phyloP scores from a whole-genome alignment of 2,113 vertebrate genomes.

The Bufo gargarizans region DNA sequence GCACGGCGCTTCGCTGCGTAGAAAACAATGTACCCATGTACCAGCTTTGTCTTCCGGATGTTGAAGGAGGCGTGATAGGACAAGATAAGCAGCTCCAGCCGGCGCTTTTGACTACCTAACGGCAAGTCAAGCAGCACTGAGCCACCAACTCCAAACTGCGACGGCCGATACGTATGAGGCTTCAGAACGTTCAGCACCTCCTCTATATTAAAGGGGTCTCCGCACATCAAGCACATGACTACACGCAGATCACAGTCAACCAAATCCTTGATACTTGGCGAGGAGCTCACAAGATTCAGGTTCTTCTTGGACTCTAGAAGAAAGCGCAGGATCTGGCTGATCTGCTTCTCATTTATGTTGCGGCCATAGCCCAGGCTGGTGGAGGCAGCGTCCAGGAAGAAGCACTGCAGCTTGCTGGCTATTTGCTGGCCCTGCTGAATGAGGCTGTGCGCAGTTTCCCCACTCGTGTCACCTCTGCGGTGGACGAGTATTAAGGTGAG shows the following conservation, averaged over 20 bases:
- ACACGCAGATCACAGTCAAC: slow-evolving; percentile 85
- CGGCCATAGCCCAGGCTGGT: slow-evolving; percentile 87
- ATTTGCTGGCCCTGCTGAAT: slow-evolving; percentile 91
- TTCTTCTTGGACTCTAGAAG: slow-evolving; percentile 85
- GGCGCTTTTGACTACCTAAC: slow-evolving; percentile 81
- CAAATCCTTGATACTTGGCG: slow-evolving; percentile 80
- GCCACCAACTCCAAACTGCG: slow-evolving; percentile 70
- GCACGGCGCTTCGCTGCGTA: slow-evolving; percentile 89
- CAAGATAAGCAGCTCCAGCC: slow-evolving; percentile 84
- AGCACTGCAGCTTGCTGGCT: slow-evolving; percentile 86
- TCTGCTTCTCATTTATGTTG: slow-evolving; percentile 89
- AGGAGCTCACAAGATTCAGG: slow-evolving; percentile 72
- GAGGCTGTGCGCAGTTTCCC: slow-evolving; percentile 90
- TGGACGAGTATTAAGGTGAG: slow-evolving; percentile 87
- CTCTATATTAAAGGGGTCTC: slow-evolving; percentile 84
- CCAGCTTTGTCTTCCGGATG: slow-evolving; percentile 84
- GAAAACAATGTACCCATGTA: slow-evolving; percentile 92
- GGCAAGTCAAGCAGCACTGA: slow-evolving; percentile 84
- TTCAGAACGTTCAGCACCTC: slow-evolving; percentile 87
- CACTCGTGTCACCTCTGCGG: slow-evolving; percentile 87
- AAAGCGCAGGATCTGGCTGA: slow-evolving; percentile 86
- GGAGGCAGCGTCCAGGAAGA: slow-evolving; percentile 87
- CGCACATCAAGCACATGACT: slow-evolving; percentile 94
- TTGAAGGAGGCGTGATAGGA: slow-evolving; percentile 94
- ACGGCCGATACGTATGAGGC: slow-evolving; percentile 81